Evolutionary conservation across 2,888 invertebrate genomes (phyloP).

Genomic region (Pseudolycoriella hygida): DNA sequence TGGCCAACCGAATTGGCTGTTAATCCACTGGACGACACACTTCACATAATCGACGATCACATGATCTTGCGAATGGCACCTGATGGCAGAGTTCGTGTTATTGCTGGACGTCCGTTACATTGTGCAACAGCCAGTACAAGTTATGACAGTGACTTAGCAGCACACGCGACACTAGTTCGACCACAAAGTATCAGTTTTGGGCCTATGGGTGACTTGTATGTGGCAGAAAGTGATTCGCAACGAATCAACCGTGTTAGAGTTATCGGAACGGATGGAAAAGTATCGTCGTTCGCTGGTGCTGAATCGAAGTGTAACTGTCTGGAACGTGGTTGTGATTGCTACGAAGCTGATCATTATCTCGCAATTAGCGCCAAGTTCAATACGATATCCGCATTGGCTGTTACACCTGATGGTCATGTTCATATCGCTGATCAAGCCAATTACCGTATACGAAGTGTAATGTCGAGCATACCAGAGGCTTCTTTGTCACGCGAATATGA

Average conservation of each 20-base stretch:
- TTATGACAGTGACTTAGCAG: slow-evolving; percentile 72
- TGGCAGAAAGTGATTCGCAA: slow-evolving; percentile 92
- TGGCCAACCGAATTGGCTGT: slow-evolving; percentile 95
- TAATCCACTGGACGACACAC: slow-evolving; percentile 82
- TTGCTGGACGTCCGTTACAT: slow-evolving; percentile 84
- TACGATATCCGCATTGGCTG: slow-evolving; percentile 80
- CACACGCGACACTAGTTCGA: slow-evolving; percentile 79
- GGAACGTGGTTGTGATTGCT: slow-evolving; percentile 81
- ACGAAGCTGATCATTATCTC: slow-evolving; percentile 76
- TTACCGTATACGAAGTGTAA: slow-evolving; percentile 71
- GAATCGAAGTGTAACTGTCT: slow-evolving; percentile 88
- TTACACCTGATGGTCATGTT: slow-evolving; percentile 85
- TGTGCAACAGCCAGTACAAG: slow-evolving; percentile 70
- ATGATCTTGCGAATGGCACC: slow-evolving; percentile 85
- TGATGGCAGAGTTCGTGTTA: slow-evolving; percentile 78
- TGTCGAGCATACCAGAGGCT: slow-evolving; percentile 77
- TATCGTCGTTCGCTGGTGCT: slow-evolving; percentile 83
- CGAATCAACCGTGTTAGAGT: slow-evolving; percentile 80
- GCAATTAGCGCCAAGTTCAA: slow-evolving; percentile 90
- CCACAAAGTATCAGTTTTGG: slow-evolving; percentile 91
- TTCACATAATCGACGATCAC: slow-evolving; percentile 93
- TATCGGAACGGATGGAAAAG: slow-evolving; percentile 85
- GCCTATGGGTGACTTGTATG: slow-evolving; percentile 78
- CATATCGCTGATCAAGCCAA: slow-evolving; percentile 93
- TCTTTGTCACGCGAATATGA: slow-evolving; percentile 75